A percentile compares a stretch with the other conserved stretches of the same genome.
Evolutionary conservation across 2,113 vertebrate genomes (phyloP).

Genomic region (Orientallactaga bullata): DNA sequence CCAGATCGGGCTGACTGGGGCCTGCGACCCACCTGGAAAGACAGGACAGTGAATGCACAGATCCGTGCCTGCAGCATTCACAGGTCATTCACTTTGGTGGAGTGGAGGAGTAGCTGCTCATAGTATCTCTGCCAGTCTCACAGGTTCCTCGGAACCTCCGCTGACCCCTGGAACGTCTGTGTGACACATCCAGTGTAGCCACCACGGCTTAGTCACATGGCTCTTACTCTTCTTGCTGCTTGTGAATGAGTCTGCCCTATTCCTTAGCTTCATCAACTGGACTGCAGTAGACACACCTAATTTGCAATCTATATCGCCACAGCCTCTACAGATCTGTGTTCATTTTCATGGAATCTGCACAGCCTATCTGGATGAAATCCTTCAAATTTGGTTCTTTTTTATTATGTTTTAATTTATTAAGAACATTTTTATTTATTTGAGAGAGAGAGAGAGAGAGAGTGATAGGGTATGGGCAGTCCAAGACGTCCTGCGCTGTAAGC

Average conservation of each 20-base stretch:
- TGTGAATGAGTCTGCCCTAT: background rate
- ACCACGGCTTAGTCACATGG: fast-evolving
- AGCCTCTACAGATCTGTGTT: background rate
- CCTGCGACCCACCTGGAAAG: background rate
- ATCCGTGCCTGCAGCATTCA: no score
- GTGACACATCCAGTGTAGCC: background rate
- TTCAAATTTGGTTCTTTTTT: background rate
- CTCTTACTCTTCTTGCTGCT: background rate
- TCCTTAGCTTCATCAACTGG: background rate
- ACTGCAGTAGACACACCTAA: background rate
- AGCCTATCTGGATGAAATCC: background rate
- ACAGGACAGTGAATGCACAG: background rate
- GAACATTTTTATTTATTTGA: no score
- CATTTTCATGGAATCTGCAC: background rate
- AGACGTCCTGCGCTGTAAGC: no score
- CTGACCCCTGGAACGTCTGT: no score
- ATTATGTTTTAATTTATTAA: no score
- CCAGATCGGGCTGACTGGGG: background rate
- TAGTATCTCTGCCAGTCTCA: background rate
- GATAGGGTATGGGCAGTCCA: no score
- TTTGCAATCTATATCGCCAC: background rate
- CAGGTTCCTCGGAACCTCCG: background rate
- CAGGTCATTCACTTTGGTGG: background rate
- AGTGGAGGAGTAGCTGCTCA: background rate
- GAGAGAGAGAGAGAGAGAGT: no score